These are phyloP conservation scores for Poeciliopsis retropinna DNA, from an alignment of 2,113 vertebrate species.

Conservation along the genomic window DNA sequence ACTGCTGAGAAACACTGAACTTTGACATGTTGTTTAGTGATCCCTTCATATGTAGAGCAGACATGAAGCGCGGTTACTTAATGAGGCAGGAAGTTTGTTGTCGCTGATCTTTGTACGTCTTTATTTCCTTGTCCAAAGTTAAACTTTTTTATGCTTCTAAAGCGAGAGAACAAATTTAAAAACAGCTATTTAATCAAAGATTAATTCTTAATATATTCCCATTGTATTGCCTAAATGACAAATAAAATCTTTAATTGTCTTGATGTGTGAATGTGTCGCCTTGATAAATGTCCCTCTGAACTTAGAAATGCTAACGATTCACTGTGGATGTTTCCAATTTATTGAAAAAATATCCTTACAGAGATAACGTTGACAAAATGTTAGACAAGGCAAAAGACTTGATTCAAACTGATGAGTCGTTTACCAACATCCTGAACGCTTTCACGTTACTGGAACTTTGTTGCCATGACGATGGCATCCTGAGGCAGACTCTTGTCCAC, in stretches of 20 bases:
- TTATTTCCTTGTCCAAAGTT: too few relatives aligned
- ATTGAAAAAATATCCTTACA: not conserved
- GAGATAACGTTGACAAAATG: not conserved
- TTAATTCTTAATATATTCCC: conserved; percentile 44
- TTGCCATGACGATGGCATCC: conserved; percentile 89
- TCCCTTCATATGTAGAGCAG: not conserved
- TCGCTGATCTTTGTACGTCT: not conserved
- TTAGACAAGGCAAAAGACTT: not conserved
- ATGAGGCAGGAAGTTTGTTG: not conserved
- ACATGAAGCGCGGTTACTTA: not conserved
- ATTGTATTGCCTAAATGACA: conserved; percentile 29
- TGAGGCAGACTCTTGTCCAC: conserved; percentile 85
- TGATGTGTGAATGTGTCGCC: not conserved
- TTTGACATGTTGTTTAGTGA: not conserved
- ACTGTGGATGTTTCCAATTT: not conserved
- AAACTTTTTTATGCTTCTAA: conserved; percentile 1
- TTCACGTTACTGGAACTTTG: conserved; percentile 32
- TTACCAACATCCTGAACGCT: not conserved
- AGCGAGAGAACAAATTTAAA: conserved; percentile 7
- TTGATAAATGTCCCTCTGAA: not conserved
- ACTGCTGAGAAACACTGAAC: not conserved
- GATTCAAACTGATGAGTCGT: not conserved
- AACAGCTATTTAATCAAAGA: conserved; percentile 40
- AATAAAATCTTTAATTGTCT: conserved; percentile 32
- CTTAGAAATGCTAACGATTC: not conserved